A percentile compares a stretch with the other conserved stretches of the same genome.
Conservation (phyloP, 2,797 vertebrate species). For the Hafferia zeledoni region DNA sequence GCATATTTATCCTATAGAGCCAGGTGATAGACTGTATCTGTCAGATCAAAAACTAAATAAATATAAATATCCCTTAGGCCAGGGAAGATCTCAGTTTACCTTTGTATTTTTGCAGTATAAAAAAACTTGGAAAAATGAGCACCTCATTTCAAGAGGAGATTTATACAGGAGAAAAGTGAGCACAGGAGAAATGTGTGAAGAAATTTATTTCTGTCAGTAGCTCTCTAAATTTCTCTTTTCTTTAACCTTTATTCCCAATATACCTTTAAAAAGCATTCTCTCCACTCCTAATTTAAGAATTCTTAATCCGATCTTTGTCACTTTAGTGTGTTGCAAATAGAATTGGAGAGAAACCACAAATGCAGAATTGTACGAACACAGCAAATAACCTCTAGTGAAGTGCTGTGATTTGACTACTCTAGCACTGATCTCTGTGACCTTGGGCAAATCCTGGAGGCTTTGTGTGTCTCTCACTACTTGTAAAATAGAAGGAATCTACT, state of each 20-base stretch:
- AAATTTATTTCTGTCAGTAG: background rate
- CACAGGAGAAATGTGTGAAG: background rate
- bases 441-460: background rate
- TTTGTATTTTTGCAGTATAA: background rate
- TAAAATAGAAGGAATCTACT: background rate
- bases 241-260: background rate
- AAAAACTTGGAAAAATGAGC: background rate
- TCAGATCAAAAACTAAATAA: conserved; percentile 6
- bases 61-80: background rate
- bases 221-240: background rate
- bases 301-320: background rate
- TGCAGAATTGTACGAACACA: background rate
- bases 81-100: background rate
- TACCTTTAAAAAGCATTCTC: background rate
- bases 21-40: background rate
- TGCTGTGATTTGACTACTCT: background rate
- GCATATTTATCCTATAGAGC: background rate
- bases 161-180: background rate
- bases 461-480: background rate
- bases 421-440: background rate
- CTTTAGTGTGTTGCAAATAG: background rate
- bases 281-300: background rate
- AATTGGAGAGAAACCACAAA: conserved; percentile 12
- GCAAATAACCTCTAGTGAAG: background rate
- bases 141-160: background rate